A percentile compares a stretch with the other conserved stretches of the same genome.
Evolutionary conservation across 2,113 vertebrate genomes (phyloP).

Genomic region (Arothron firmamentum): DNA sequence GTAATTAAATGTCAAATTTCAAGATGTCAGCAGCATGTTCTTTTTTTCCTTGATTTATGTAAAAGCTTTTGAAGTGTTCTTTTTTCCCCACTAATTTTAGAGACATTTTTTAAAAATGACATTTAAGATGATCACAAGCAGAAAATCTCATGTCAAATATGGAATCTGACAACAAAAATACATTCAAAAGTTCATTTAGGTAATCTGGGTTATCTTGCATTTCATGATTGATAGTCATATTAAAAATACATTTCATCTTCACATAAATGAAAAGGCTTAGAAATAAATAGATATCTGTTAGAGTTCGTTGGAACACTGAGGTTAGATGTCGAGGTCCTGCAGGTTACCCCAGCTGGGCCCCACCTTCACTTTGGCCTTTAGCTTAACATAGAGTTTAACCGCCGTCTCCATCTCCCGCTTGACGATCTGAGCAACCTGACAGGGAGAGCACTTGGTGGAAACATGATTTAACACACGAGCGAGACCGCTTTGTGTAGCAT

Average conservation of each 20-base stretch:
- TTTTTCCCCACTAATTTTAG: too few relatives aligned
- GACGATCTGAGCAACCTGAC: constrained; percentile 91
- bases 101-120: too few relatives aligned
- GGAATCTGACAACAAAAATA: constrained; percentile 20
- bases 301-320: not conserved
- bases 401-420: constrained; percentile 93
- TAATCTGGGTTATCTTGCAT: constrained; percentile 10
- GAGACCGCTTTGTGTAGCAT: not conserved
- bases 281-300: not conserved
- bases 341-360: constrained; percentile 93
- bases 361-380: constrained; percentile 86
- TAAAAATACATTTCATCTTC: constrained; percentile 10
- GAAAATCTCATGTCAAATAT: constrained; percentile 16
- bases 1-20: constrained; percentile 66
- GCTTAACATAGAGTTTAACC: constrained; percentile 84
- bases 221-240: constrained; percentile 34
- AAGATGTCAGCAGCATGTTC: constrained; percentile 37
- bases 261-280: not conserved
- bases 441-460: not conserved
- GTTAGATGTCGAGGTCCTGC: constrained; percentile 84
- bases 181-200: constrained; percentile 31
- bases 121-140: not conserved
- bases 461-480: too few relatives aligned
- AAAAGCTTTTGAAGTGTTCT: not conserved
- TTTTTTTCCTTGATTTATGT: constrained; percentile 22